Evolutionary conservation across 1,140 invertebrate genomes (phyloP).

Genomic region (Drosophila guanche): DNA sequence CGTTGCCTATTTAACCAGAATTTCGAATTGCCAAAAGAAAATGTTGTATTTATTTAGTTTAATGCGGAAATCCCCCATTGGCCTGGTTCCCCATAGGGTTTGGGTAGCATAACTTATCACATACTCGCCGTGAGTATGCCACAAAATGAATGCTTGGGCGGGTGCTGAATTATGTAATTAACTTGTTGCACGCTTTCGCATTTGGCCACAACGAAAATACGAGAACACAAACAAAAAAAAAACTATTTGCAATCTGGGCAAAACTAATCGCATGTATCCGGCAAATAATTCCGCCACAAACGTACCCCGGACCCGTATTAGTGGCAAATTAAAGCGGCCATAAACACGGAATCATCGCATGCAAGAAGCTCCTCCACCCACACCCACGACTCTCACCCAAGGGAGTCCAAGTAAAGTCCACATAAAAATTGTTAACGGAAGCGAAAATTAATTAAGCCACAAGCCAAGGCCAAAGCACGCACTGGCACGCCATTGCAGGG

Average conservation of each 20-base stretch:
- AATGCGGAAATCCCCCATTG: conserved; percentile 8
- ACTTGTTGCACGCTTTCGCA: conserved; percentile 74
- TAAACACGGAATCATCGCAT: conserved; percentile 79
- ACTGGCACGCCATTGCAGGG: conserved; percentile 58
- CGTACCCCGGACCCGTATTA: conserved; percentile 50
- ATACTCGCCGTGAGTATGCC: conserved; percentile 43
- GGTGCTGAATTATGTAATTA: conserved; percentile 65
- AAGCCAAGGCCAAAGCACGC: conserved; percentile 73
- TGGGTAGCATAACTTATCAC: conserved; percentile 50
- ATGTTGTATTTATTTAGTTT: conserved; percentile 24
- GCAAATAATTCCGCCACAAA: conserved; percentile 72
- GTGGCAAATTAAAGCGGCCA: conserved; percentile 75
- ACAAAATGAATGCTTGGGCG: conserved; percentile 17
- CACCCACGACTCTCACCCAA: neutral
- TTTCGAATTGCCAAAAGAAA: conserved; percentile 5
- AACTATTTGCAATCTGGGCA: conserved; percentile 56
- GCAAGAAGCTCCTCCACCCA: conserved; percentile 23
- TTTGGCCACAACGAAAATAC: neutral
- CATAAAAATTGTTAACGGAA: conserved; percentile 82
- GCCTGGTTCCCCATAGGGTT: neutral
- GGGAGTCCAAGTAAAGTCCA: conserved; percentile 45
- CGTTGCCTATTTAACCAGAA: conserved; percentile 37
- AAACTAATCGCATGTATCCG: conserved; percentile 83
- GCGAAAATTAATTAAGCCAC: conserved; percentile 81
- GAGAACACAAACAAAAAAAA: conserved; percentile 1